These are phyloP conservation scores for Tadarida brasiliensis DNA, from an alignment of 2,797 vertebrate genomes.

Conservation along the genomic window DNA sequence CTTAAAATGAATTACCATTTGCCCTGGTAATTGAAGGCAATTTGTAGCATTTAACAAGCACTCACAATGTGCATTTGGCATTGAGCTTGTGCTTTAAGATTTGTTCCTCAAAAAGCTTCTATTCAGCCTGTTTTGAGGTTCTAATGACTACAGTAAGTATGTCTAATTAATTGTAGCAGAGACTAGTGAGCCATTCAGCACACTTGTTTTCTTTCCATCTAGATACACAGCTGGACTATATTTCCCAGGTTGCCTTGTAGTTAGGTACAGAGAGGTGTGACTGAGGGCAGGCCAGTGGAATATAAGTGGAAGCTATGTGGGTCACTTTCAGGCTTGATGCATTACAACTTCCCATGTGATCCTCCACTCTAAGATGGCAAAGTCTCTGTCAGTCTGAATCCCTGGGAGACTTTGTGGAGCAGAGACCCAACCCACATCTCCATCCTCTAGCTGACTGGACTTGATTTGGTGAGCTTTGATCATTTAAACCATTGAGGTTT, in stretches of 20 bases:
- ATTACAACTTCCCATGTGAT: background rate
- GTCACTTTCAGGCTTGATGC: conserved; percentile 13
- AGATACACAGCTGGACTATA: background rate
- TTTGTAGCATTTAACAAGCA: conserved; percentile 58
- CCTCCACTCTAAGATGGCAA: background rate
- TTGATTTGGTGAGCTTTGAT: conserved; percentile 53
- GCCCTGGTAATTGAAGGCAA: conserved; percentile 58
- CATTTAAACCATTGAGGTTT: conserved; percentile 65
- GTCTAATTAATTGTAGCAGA: conserved; percentile 34
- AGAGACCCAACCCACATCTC: background rate
- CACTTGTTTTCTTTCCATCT: conserved; percentile 25
- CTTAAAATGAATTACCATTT: conserved; percentile 64
- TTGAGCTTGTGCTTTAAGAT: conserved; percentile 44
- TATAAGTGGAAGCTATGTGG: background rate
- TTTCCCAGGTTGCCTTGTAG: conserved; percentile 40
- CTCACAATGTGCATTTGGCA: conserved; percentile 40
- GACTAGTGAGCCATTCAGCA: background rate
- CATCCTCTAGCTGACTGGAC: background rate
- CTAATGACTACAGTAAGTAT: conserved; percentile 5
- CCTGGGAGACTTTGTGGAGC: background rate
- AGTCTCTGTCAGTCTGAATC: background rate
- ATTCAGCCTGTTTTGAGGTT: conserved; percentile 45
- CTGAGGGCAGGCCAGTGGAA: background rate
- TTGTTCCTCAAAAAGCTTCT: conserved; percentile 33
- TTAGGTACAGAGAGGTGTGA: background rate